phyloP scores from a whole-genome alignment of 2,888 invertebrate species.

The Pollenia griseotomentosa region DNA sequence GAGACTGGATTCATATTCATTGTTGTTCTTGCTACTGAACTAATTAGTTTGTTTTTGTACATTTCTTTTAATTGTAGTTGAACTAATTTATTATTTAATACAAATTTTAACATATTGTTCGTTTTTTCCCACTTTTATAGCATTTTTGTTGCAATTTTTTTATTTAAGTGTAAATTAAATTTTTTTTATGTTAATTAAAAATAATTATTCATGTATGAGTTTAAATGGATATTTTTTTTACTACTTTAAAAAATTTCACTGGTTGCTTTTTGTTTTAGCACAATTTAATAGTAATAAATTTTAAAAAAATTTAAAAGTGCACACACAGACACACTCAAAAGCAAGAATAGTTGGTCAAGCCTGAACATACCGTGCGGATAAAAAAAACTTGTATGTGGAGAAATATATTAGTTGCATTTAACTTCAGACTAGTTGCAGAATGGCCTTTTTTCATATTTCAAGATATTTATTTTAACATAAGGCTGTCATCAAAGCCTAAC shows the following conservation, averaged over 20 bases:
- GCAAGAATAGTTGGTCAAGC: no score
- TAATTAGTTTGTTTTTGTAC: constrained; percentile 43
- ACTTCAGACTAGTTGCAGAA: no score
- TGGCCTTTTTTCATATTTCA: no score
- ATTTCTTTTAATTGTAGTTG: background rate
- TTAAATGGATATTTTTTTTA: constrained; percentile 22
- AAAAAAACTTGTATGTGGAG: no score
- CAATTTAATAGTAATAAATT: background rate
- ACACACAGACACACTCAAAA: background rate
- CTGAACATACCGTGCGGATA: no score
- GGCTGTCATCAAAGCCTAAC: no score
- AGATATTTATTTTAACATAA: no score
- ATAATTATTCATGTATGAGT: constrained; percentile 43
- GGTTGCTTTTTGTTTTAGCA: background rate
- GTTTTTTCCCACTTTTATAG: background rate
- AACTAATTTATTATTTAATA: constrained; percentile 21
- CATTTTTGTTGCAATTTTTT: background rate
- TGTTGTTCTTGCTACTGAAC: constrained; percentile 14
- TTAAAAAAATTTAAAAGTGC: background rate
- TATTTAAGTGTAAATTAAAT: constrained; percentile 25
- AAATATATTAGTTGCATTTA: no score
- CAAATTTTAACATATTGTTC: constrained; percentile 21
- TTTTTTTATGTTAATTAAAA: constrained; percentile 42
- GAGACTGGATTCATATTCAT: background rate
- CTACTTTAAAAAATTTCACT: background rate